Base-by-base conservation (phyloP, 2,888 invertebrate species). In the Clitarchus hookeri region DNA sequence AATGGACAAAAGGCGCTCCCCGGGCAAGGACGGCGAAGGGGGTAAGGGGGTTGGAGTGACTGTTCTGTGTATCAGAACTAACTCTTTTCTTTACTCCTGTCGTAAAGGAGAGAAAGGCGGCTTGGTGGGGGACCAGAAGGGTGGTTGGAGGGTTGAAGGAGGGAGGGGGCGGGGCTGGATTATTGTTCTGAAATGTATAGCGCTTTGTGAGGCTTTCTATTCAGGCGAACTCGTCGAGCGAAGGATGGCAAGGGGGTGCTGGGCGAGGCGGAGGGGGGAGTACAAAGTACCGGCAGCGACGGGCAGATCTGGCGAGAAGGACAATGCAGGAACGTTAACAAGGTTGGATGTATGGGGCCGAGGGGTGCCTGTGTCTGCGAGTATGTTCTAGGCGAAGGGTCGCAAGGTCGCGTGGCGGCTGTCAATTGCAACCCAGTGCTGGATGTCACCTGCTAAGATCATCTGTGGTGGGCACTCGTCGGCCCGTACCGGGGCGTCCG, bases 181-280 rank as follows among this genome's bases (percentile, higher is more conserved):
- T 88, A 87, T 87, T 88, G 87, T 88, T 88, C 88, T 88, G 87
- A 87, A 87, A 87, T 88, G 88, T 88, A 88, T 87, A 88, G 88
- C 87, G 88, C 88, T 88, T 88, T 88, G 88, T 88, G 87, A 84
- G 86, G 87, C 87, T 86, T 65, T 87, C 87, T 88, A 88, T 88
- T 88, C 88, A 88, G 85, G 82, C 82, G 44, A 44, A 82, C 82
- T 82, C 27, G 36, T 82, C 36, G 44, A 82, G 82, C 27, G 44
- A 26, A 36, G 82, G 36, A 82, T 19, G n/a, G 65, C 8, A n/a
- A 65, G 27, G 19, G 44, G 79, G 79, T 23, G 13, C 12, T 12
- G 53, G 79, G 79, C 11, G 25, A 6, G 27, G 36, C 4, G n/a
- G 3, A 26, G n/a, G 82, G 82, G 82, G 25, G 82, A 19, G 82